Percentiles rank a stretch among this genome's conserved stretches.
Conservation (phyloP, 2,797 vertebrate species). For the Limnodromus scolopaceus region DNA sequence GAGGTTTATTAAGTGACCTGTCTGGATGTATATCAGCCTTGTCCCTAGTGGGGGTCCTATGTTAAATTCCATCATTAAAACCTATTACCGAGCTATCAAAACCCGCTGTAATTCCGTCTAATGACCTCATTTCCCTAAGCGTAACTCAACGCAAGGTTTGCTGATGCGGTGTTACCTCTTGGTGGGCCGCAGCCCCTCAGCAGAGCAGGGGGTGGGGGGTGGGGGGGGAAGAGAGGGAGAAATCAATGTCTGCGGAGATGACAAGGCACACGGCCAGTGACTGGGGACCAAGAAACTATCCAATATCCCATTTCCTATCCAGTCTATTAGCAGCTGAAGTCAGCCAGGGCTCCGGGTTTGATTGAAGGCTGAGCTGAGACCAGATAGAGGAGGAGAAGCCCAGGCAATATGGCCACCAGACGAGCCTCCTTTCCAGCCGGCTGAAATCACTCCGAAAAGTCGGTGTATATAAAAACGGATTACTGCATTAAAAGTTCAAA, state of each 20-base stretch:
- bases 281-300: constrained; percentile 79
- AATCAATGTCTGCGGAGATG: constrained; percentile 86
- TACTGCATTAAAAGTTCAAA: constrained; percentile 79
- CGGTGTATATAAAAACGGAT: constrained; percentile 80
- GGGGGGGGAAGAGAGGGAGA: constrained; percentile 9
- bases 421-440: constrained; percentile 69
- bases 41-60: constrained; percentile 84
- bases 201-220: background rate
- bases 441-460: constrained; percentile 76
- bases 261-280: constrained; percentile 78
- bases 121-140: constrained; percentile 96
- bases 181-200: constrained; percentile 59
- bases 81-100: constrained; percentile 94
- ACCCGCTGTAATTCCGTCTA: constrained; percentile 89
- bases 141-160: constrained; percentile 80
- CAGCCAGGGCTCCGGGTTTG: constrained; percentile 82
- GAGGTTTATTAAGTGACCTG: constrained; percentile 86
- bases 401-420: constrained; percentile 80
- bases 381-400: constrained; percentile 72
- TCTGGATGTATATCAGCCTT: constrained; percentile 82
- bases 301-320: constrained; percentile 88
- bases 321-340: constrained; percentile 88
- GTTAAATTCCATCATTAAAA: constrained; percentile 96
- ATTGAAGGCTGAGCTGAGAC: constrained; percentile 82
- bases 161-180: constrained; percentile 68